Percentiles rank a stretch among this genome's conserved stretches.
These are phyloP conservation scores for Mya arenaria DNA, from an alignment of 1,140 invertebrate genomes.

Conservation along the genomic window DNA sequence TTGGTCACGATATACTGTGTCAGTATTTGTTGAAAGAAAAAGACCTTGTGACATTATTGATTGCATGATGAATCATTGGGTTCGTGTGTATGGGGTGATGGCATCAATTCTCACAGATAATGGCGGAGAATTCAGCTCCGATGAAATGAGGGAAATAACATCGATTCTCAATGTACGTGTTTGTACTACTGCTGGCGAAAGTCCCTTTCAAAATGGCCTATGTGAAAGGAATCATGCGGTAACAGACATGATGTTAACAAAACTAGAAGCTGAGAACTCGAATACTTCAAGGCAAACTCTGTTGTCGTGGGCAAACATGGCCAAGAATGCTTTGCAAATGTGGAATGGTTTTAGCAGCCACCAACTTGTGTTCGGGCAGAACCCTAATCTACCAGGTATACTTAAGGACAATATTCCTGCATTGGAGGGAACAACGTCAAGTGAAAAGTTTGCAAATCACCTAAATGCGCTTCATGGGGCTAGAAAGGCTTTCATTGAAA, in stretches of 20 bases:
- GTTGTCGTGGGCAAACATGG: conserved; percentile 61
- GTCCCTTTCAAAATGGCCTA: conserved; percentile 41
- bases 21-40: conserved; percentile 32
- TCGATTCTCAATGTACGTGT: conserved; percentile 10
- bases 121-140: conserved; percentile 46
- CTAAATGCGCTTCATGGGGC: conserved; percentile 46
- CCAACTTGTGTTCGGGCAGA: conserved; percentile 59
- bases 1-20: conserved; percentile 35
- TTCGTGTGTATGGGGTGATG: conserved; percentile 44
- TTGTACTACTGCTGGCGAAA: conserved; percentile 22
- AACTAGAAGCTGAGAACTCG: conserved; percentile 37
- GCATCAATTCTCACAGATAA: conserved; percentile 17
- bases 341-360: conserved; percentile 63
- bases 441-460: conserved; percentile 49
- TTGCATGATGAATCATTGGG: conserved; percentile 38
- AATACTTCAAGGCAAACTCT: conserved; percentile 6
- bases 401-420: conserved; percentile 41
- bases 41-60: conserved; percentile 23
- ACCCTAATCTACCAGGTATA: conserved; percentile 46
- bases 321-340: conserved; percentile 61
- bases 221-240: conserved; percentile 45
- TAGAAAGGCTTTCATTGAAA: conserved; percentile 43
- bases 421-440: conserved; percentile 38
- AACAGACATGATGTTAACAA: conserved; percentile 47
- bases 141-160: conserved; percentile 20